Evolutionary conservation across 2,113 vertebrate genomes (phyloP), one percentile per base, ranked within the genome.

Genomic region (Hippocampus zosterae): DNA sequence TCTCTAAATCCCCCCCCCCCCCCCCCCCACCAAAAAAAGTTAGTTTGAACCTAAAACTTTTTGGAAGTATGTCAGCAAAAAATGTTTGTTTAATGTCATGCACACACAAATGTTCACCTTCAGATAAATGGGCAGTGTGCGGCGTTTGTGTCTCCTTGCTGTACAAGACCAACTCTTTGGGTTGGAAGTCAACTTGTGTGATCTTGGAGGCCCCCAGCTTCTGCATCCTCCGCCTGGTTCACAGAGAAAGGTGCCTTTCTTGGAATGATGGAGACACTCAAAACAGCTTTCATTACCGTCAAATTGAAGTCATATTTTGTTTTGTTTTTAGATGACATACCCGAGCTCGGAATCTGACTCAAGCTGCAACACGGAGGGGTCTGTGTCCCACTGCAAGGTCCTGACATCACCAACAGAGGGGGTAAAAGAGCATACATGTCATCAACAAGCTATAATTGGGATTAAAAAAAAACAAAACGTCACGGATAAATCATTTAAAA

Each of bases 321-420:
- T 27, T 66, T 63, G 13, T 55, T 21, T 63, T 64, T 59, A 55
- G 55, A 91, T 91, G 87, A 91, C 90, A 87, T 96, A 99, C 97
- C 97, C 95, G 86, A 96, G 94, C 91, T 98, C 96, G 86, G 96
- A 96, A 93, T 98, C 96, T 83, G 94, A 95, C 89, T 98, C 96
- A 90, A 99, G 95, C 93, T 98, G 97, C 80, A 98, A 94, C 90
- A 98, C 96, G 91, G 95, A 96, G 82, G 96, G 96, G 94, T 99
- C 97, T 91, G 96, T 96, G 92, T 99, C 96, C 97, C 96, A 99
- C 90, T 98, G 96, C 92, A 98, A 91, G 84, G 95, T 97, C 95
- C 97, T 99, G 92, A 80, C 82, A 82, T 80, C 88, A 88, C 87
- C 93, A 92, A 80, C 81, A 82, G 81, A 72, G 91, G 85, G 93